Conservation (phyloP, 2,113 vertebrate genomes). For the Eudyptes chrysolophus region DNA sequence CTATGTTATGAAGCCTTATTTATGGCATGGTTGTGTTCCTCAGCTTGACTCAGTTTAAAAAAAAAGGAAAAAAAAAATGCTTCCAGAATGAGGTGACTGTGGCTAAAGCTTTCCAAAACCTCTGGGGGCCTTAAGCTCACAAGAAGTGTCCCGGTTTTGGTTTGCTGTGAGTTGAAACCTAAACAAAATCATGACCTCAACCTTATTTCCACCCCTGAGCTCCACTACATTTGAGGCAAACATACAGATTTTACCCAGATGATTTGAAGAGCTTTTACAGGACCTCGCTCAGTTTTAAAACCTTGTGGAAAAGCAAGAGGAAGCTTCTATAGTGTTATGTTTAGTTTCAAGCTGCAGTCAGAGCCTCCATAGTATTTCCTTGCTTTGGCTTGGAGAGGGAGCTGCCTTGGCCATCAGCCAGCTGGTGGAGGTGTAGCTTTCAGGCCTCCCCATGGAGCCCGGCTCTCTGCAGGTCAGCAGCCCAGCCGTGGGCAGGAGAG, state of each 20-base stretch:
- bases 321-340: neutral
- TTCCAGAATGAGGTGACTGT: neutral
- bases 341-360: neutral
- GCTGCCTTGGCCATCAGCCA: neutral
- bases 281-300: neutral
- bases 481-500: neutral
- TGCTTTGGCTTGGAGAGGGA: neutral
- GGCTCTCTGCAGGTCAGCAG: neutral
- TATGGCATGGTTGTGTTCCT: neutral
- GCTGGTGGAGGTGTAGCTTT: neutral
- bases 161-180: neutral
- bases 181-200: neutral
- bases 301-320: neutral
- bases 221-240: neutral
- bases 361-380: neutral
- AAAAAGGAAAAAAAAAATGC: neutral
- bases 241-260: neutral
- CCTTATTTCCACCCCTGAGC: neutral
- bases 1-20: neutral
- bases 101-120: neutral
- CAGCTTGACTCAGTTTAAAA: neutral
- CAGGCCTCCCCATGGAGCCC: neutral
- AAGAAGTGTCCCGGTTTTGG: neutral
- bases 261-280: neutral
- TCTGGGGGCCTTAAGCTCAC: neutral